Percentiles rank a stretch among this genome's conserved stretches.
These are phyloP conservation scores for Temnothorax longispinosus DNA, from an alignment of 1,140 invertebrate genomes.

Conservation along the genomic window DNA sequence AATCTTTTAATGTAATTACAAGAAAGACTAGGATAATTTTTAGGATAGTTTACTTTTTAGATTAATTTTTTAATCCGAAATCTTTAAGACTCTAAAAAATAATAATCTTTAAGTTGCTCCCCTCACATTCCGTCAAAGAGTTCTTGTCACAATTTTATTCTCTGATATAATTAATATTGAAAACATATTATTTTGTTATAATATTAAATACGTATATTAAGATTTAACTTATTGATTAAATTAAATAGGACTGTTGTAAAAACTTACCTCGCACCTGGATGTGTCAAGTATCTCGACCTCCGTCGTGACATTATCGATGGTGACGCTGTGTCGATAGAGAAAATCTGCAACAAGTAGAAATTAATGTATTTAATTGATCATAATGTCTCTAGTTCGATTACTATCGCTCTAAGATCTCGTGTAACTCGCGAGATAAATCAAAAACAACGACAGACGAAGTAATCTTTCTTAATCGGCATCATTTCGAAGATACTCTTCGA, in stretches of 20 bases:
- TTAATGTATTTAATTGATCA: neutral
- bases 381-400: neutral
- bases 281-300: conserved; percentile 94
- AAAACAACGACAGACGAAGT: neutral
- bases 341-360: conserved; percentile 89
- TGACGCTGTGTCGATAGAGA: conserved; percentile 91
- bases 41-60: neutral
- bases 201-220: neutral
- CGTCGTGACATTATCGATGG: conserved; percentile 91
- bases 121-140: neutral
- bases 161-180: neutral
- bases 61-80: too few species aligned
- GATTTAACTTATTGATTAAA: neutral
- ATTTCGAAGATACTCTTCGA: conserved; percentile 5
- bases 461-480: conserved; percentile 19
- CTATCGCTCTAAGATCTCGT: conserved; percentile 4
- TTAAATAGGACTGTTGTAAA: conserved; percentile 19
- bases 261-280: conserved; percentile 92
- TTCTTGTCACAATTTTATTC: neutral
- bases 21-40: neutral
- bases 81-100: neutral
- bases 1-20: neutral
- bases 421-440: neutral
- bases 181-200: neutral
- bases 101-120: neutral